Conservation (phyloP, 2,888 invertebrate genomes). For the Hirtodrosophila duncani region DNA sequence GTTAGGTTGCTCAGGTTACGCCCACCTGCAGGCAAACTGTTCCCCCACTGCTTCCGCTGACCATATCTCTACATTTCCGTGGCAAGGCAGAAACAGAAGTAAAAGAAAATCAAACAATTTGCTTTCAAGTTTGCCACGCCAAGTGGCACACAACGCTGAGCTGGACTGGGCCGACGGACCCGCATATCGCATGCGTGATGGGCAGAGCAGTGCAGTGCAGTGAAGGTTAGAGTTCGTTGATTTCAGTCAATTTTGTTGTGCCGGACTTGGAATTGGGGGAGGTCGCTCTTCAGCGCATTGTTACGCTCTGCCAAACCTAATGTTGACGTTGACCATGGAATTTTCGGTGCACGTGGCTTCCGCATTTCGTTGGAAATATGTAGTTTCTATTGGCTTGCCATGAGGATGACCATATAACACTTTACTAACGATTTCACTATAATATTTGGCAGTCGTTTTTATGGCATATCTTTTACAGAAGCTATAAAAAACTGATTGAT, state of each 20-base stretch:
- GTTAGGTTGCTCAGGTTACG: slow-evolving; percentile 7
- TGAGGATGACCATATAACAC: slow-evolving; percentile 10
- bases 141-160: slow-evolving; percentile 27
- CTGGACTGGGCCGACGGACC: slow-evolving; percentile 2
- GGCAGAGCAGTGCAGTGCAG: slow-evolving; percentile 17
- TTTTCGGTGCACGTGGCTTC: slow-evolving; percentile 43
- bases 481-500: too few species aligned
- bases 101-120: slow-evolving; percentile 47
- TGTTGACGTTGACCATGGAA: slow-evolving; percentile 18
- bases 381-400: slow-evolving; percentile 10
- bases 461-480: too few species aligned
- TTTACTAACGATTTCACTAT: slow-evolving; percentile 36
- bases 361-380: slow-evolving; percentile 41
- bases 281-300: background rate
- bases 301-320: slow-evolving; percentile 42
- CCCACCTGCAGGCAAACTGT: slow-evolving; percentile 29
- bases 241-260: slow-evolving; percentile 30
- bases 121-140: slow-evolving; percentile 44
- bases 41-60: slow-evolving; percentile 43
- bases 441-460: slow-evolving; percentile 16
- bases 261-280: background rate
- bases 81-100: slow-evolving; percentile 17
- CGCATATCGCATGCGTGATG: slow-evolving; percentile 38
- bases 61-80: slow-evolving; percentile 48
- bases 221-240: slow-evolving; percentile 67